Evolutionary conservation across 2,113 vertebrate species (phyloP).

Genomic region (Muntiacus muntjak): DNA sequence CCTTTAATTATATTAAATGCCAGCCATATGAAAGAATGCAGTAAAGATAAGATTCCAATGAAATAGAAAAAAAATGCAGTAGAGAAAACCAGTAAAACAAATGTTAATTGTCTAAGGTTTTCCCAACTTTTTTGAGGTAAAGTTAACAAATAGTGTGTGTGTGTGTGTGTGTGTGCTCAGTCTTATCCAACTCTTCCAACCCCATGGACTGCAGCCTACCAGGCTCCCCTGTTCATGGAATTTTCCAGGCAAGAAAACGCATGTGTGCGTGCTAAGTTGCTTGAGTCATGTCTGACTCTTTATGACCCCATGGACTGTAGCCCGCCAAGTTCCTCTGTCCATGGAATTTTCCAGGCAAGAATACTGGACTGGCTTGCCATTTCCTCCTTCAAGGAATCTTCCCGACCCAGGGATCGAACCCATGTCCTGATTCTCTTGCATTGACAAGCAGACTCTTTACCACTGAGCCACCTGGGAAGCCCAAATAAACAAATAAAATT

Average conservation of each 20-base stretch:
- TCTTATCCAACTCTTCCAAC: not conserved
- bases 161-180: not conserved
- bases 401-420: not conserved
- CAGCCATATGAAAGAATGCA: not conserved
- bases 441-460: not conserved
- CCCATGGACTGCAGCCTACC: not conserved
- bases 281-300: not conserved
- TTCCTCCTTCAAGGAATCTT: not conserved
- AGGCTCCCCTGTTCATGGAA: not conserved
- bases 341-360: not conserved
- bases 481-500: not conserved
- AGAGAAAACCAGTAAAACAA: not conserved
- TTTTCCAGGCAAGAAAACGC: not conserved
- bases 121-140: not conserved
- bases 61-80: not conserved
- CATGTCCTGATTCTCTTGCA: not conserved
- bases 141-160: not conserved
- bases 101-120: not conserved
- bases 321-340: not conserved
- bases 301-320: not conserved
- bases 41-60: not conserved
- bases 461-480: not conserved
- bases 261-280: not conserved
- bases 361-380: not conserved
- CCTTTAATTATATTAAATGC: not conserved